Base-by-base conservation (phyloP, 2,113 vertebrate genomes). In the Mastomys natalensis region DNA sequence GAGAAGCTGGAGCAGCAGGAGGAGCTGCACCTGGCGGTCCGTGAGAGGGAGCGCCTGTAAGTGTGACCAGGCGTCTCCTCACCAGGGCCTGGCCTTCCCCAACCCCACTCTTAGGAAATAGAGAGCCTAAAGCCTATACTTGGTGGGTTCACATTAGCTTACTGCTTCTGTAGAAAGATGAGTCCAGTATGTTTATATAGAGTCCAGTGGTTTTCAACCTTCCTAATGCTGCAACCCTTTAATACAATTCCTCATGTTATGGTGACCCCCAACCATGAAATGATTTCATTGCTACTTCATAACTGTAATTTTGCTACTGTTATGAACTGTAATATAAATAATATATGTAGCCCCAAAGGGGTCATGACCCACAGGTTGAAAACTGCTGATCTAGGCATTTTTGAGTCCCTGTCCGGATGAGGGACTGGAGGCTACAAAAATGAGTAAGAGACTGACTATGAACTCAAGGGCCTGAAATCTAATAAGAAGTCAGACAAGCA, bases 11-110 rank as follows among this genome's bases (percentile, higher is more conserved):
- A 98, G 89, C 98, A 97, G 96, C 98, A 98, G 73, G 94, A 98
- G 37, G 96, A 91, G 58, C 74, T 98, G 92, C 97, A 98, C 76
- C 97, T 97, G 87, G 97, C 60, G 0, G 0, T 51, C 73, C 73
- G 8, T 3, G 98, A 98, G 37, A 97, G 96, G 62, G 98, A 98
- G 58, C 97, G 97, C 37, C 97, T 98, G 98, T 98, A 87, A 98
- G 98, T 87, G 2, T 60, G 90, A 5, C 21, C 17, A 3, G 17
- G 64, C 7, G 48, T 51, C 40, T 90, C 53, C 53, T 90, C 1
- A 1, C 51, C 78, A 93, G 68, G 55, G 34, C 89, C 60, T 62
- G 55, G 64, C 45, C 34, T 64, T 43, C 12, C 16, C 31, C 0
- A 10, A 19, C 12, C 10, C 64, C 7, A 55, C 40, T 68, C 31